These are phyloP conservation scores for Scatophagus argus DNA, from an alignment of 2,113 vertebrate species.

Conservation along the genomic window DNA sequence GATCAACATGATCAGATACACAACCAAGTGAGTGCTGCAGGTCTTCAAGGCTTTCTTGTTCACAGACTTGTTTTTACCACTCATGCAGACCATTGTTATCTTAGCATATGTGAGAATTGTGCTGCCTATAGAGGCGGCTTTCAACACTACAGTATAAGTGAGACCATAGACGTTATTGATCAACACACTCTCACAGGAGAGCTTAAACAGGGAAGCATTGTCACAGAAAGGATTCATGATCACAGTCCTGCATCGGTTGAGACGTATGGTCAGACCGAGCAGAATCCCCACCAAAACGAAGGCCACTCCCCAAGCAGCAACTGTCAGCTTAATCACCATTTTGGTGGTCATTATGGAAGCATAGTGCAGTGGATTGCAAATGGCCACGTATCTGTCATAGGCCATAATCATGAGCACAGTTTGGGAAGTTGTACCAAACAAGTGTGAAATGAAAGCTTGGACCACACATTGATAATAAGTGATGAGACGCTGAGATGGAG, in stretches of 20 bases:
- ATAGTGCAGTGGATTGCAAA: slow-evolving; percentile 76
- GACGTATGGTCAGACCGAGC: slow-evolving; percentile 66
- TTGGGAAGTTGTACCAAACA: slow-evolving; percentile 59
- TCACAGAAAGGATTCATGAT: slow-evolving; percentile 70
- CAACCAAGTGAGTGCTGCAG: slow-evolving; percentile 73
- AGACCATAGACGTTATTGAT: slow-evolving; percentile 78
- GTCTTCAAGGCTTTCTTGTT: slow-evolving; percentile 78
- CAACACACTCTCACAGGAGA: slow-evolving; percentile 71
- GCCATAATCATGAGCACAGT: slow-evolving; percentile 79
- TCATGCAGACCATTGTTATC: slow-evolving; percentile 66
- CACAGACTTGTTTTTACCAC: slow-evolving; percentile 63
- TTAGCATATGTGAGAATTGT: slow-evolving; percentile 69
- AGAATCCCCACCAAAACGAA: slow-evolving; percentile 63
- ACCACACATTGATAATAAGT: slow-evolving; percentile 35
- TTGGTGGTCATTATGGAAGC: slow-evolving; percentile 61
- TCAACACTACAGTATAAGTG: slow-evolving; percentile 57
- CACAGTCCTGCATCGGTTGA: slow-evolving; percentile 70
- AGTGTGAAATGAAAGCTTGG: slow-evolving; percentile 72
- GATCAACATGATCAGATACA: slow-evolving; percentile 55
- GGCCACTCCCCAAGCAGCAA: slow-evolving; percentile 68
- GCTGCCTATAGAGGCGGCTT: slow-evolving; percentile 63
- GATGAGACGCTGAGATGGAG: slow-evolving; percentile 14
- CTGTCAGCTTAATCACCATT: slow-evolving; percentile 67
- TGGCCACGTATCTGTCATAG: slow-evolving; percentile 79
- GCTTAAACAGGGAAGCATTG: slow-evolving; percentile 77